Evolutionary conservation across 2,113 vertebrate species (phyloP), one percentile per base, ranked within the genome.

Genomic region (Morone saxatilis): DNA sequence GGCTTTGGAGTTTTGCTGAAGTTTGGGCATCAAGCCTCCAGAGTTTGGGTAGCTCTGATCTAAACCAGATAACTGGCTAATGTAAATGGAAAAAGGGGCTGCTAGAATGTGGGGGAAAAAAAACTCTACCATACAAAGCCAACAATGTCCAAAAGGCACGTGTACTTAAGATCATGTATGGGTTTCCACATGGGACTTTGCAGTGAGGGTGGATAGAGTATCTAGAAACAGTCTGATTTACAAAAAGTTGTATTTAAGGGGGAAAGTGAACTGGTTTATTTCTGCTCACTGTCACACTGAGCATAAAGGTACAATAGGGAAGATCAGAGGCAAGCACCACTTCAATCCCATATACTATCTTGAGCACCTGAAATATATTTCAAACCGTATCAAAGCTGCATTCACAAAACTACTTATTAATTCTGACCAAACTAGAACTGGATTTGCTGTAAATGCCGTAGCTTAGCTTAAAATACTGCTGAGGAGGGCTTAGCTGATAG

Each of bases 281-380:
- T 76, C 19, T 50, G 31, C 56, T 76, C 20, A 62, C 65, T 59
- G 43, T 25, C 41, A n/a, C n/a, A n/a, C n/a, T n/a, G 57, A 62
- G 53, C 43, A 8, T 74, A n/a, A 36, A 63, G 71, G 56, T 76
- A 79, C 50, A 85, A 57, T 22, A 57, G 3, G 31, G 20, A 72
- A 66, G 17, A 79, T 87, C 82, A 83, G 13, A 69, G 73, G 60
- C 69, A 68, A 75, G 69, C 78, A 82, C 60, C 84, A 65, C 84
- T 9, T 86, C 40, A 86, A 76, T 47, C 62, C 81, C 86, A 53
- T 74, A 74, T 13, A 72, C 71, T 69, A 78, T 40, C 71, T 51
- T 57, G 9, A 91, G 87, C 77, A 85, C 80, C 87, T 83, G 54
- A 65, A 81, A 78, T 31, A 75, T 53, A 73, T 78, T 56, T 60